Evolutionary conservation across 1,140 invertebrate species (phyloP).

Genomic region (Lithobius niger): DNA sequence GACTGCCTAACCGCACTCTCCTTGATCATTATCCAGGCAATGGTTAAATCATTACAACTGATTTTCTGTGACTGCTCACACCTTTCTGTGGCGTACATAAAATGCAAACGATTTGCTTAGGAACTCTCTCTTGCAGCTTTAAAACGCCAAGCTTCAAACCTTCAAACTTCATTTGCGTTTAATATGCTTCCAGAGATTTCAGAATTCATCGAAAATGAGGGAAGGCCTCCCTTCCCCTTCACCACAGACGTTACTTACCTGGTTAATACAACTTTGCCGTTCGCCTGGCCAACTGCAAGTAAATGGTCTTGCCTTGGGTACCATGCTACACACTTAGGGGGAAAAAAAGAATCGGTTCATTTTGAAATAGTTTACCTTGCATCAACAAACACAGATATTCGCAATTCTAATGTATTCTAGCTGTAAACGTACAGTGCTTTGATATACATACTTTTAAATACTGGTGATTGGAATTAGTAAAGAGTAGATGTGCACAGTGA

Average conservation of each 20-base stretch:
- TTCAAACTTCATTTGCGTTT: no score
- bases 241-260: slow-evolving; percentile 28
- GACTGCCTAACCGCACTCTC: no score
- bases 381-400: slow-evolving; percentile 1
- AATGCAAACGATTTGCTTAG: no score
- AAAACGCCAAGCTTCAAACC: no score
- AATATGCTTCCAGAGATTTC: no score
- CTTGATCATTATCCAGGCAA: no score
- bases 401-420: neutral
- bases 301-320: slow-evolving; percentile 52
- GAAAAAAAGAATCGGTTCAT: slow-evolving; percentile 7
- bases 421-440: neutral
- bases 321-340: slow-evolving; percentile 60
- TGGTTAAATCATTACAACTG: no score
- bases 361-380: slow-evolving; percentile 1
- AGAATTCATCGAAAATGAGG: no score
- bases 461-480: slow-evolving; percentile 47
- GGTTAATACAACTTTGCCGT: slow-evolving; percentile 66
- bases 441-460: slow-evolving; percentile 31
- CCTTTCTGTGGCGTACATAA: no score
- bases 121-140: no score
- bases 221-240: neutral
- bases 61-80: no score
- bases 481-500: slow-evolving; percentile 48
- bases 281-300: slow-evolving; percentile 67